Percentiles rank a stretch among this genome's conserved stretches.
Evolutionary conservation across 1,140 invertebrate species (phyloP).

Genomic region (Bombus confusus): DNA sequence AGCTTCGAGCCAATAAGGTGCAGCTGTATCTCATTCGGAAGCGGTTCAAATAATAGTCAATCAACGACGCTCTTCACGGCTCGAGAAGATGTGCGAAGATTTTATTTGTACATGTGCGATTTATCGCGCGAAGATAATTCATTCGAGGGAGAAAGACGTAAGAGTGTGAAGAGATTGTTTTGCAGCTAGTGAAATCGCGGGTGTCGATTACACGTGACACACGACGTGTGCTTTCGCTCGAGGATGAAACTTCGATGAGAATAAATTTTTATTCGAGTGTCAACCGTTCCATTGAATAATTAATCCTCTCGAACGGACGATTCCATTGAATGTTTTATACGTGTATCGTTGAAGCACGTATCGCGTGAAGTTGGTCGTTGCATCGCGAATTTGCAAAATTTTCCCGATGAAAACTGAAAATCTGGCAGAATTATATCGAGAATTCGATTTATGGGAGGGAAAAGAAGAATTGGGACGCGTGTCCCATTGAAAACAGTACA

Average conservation of each 20-base stretch:
- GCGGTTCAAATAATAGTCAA: background rate
- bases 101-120: background rate
- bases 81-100: background rate
- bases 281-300: conserved; percentile 11
- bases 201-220: conserved; percentile 2
- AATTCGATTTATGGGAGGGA: background rate
- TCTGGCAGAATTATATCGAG: background rate
- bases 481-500: background rate
- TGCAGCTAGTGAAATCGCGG: background rate
- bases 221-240: background rate
- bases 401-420: conserved; percentile 2
- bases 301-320: background rate
- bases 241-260: conserved; percentile 8
- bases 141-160: too few relatives aligned
- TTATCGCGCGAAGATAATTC: background rate
- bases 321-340: background rate
- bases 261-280: conserved; percentile 12
- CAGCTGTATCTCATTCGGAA: too few relatives aligned
- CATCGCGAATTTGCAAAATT: background rate
- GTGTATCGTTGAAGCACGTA: background rate
- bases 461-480: background rate
- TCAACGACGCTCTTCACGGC: background rate
- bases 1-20: background rate
- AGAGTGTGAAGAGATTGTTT: background rate
- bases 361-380: conserved; percentile 2